A percentile compares a stretch with the other conserved stretches of the same genome.
phyloP scores from a whole-genome alignment of 2,888 invertebrate species.

The Cephalotes varians region DNA sequence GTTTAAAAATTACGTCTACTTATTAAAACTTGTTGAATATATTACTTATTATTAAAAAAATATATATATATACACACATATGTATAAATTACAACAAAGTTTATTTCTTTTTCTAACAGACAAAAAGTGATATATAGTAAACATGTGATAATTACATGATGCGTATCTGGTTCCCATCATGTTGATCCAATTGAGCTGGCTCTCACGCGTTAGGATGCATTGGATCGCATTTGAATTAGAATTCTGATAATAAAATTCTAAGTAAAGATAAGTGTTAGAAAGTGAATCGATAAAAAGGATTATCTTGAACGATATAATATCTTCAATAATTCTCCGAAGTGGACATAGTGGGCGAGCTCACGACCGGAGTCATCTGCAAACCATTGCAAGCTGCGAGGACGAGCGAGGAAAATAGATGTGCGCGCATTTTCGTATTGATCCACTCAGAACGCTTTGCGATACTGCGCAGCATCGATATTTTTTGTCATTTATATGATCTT shows the following conservation, averaged over 20 bases:
- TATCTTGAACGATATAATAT: conserved; percentile 1
- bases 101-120: neutral
- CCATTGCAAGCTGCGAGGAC: conserved; percentile 30
- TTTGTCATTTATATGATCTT: no score
- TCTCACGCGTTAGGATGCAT: neutral
- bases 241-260: neutral
- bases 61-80: no score
- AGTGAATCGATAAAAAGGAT: neutral
- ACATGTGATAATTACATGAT: conserved; percentile 91
- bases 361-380: conserved; percentile 67
- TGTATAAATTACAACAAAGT: neutral
- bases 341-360: conserved; percentile 56
- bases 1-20: neutral
- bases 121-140: neutral
- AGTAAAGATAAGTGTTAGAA: neutral
- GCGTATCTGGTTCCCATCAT: conserved; percentile 97
- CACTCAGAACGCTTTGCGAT: conserved; percentile 57
- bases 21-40: neutral
- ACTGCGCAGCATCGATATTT: conserved; percentile 70
- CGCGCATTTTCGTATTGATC: conserved; percentile 79
- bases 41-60: neutral
- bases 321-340: neutral
- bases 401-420: conserved; percentile 65
- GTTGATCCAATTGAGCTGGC: conserved; percentile 59
- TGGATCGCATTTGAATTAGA: neutral